Conservation (phyloP, 2,113 vertebrate genomes). For the Dascyllus trimaculatus region DNA sequence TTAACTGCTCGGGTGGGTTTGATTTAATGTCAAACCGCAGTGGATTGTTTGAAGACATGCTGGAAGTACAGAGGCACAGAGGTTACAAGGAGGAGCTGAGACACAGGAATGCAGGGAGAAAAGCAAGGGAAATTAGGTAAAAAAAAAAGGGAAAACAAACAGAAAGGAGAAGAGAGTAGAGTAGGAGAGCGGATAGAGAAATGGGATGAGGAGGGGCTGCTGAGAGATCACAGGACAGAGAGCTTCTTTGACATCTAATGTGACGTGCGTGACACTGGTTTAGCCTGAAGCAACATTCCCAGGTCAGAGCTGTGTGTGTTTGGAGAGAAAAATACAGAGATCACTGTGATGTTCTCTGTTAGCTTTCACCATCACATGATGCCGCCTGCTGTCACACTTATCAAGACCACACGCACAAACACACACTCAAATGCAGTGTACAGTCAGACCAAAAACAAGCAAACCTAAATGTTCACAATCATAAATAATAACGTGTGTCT, state of each 20-base stretch:
- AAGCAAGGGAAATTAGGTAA: not conserved
- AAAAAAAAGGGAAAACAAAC: not conserved
- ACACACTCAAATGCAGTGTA: not conserved
- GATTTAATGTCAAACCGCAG: constrained; percentile 55
- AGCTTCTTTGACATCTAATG: constrained; percentile 74
- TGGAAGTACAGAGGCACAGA: constrained; percentile 32
- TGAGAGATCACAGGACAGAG: constrained; percentile 74
- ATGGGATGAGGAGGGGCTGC: constrained; percentile 36
- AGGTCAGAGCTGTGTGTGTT: constrained; percentile 60
- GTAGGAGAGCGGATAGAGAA: constrained; percentile 22
- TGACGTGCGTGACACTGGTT: constrained; percentile 77
- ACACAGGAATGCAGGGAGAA: constrained; percentile 43
- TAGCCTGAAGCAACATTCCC: constrained; percentile 72
- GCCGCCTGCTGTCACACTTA: constrained; percentile 63
- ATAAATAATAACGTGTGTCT: constrained; percentile 2
- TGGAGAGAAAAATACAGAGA: constrained; percentile 41
- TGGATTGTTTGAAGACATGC: constrained; percentile 42
- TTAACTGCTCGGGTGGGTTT: constrained; percentile 43
- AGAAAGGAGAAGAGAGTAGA: constrained; percentile 7
- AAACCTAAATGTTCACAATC: constrained; percentile 5
- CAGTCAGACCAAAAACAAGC: not conserved
- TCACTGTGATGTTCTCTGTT: constrained; percentile 68
- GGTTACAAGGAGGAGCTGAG: constrained; percentile 11
- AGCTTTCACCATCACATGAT: constrained; percentile 73
- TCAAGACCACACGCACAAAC: constrained; percentile 31